Base-by-base conservation (phyloP, 2,113 vertebrate species). In the Ammospiza caudacuta region DNA sequence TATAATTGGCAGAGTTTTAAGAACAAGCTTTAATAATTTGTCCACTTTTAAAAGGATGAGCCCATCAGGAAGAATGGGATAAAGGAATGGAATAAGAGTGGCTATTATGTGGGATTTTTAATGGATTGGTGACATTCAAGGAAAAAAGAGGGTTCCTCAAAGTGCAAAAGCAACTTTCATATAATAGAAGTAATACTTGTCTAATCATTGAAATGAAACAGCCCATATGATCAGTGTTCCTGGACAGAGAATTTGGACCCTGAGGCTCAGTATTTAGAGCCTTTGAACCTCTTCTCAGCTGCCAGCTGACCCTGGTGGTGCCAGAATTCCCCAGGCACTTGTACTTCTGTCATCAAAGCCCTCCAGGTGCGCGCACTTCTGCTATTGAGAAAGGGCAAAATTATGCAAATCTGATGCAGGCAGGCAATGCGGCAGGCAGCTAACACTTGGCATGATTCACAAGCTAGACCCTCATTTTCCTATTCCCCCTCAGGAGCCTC, bases 371-470 rank as follows among this genome's bases (percentile, higher is more conserved):
- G 1, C 73, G 62, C 81, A 92, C 83, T 95, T 94, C 81, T 96
- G 88, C 79, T 95, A 62, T 51, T 73, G 87, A 95, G 83, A 78
- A 96, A 72, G 70, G 86, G 69, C 57, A 93, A 92, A 95, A 96
- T 92, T 89, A 97, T 96, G 92, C 69, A 94, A 87, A 95, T 96
- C 69, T 76, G 62, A 96, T 95, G 77, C 73, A 95, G 81, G 89
- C 94, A 96, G 69, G 89, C 94, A 58, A 49, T 87, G 94, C 69
- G 66, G 91, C 74, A 95, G 74, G 91, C 69, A 95, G 69, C 91
- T 91, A 92, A 75, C 10, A 11, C 39, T 95, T 95, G 94, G 89
- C 95, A 79, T 1, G 3, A 64, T 68, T 72, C 62, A 82, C 23
- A 82, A n/a, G 51, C 54, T 54, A 87, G 83, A 68, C 49, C 77